phyloP scores from a whole-genome alignment of 2,888 invertebrate genomes.

The Agrochola macilenta region DNA sequence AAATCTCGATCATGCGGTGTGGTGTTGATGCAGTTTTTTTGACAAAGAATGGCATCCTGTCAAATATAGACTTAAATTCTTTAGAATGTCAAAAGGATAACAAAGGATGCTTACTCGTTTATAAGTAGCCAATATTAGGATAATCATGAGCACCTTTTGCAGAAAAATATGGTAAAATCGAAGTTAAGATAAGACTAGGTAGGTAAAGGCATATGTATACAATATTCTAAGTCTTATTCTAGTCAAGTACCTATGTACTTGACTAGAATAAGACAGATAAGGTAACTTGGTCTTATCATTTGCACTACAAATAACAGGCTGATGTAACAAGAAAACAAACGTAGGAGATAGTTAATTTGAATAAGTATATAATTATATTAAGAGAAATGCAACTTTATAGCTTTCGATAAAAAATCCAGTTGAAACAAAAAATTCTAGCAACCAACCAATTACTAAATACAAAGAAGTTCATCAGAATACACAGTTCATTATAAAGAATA shows the following conservation, averaged over 20 bases:
- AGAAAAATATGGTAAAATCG: neutral
- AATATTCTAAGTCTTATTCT: too few species aligned
- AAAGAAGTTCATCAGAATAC: constrained; percentile 66
- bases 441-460: constrained; percentile 60
- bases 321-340: neutral
- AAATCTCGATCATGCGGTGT: constrained; percentile 46
- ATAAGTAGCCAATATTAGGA: neutral
- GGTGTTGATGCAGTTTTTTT: neutral
- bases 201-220: neutral
- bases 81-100: neutral
- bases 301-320: neutral
- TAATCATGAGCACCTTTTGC: neutral
- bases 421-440: constrained; percentile 57
- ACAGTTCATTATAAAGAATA: constrained; percentile 62
- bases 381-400: constrained; percentile 23
- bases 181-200: neutral
- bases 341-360: neutral
- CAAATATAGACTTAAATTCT: neutral
- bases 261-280: neutral
- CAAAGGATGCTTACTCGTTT: too few species aligned
- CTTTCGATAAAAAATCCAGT: constrained; percentile 21
- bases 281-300: neutral
- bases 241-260: too few species aligned
- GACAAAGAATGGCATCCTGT: neutral
- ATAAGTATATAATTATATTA: neutral